phyloP scores from a whole-genome alignment of 2,113 vertebrate species.

The Aphyosemion australe region DNA sequence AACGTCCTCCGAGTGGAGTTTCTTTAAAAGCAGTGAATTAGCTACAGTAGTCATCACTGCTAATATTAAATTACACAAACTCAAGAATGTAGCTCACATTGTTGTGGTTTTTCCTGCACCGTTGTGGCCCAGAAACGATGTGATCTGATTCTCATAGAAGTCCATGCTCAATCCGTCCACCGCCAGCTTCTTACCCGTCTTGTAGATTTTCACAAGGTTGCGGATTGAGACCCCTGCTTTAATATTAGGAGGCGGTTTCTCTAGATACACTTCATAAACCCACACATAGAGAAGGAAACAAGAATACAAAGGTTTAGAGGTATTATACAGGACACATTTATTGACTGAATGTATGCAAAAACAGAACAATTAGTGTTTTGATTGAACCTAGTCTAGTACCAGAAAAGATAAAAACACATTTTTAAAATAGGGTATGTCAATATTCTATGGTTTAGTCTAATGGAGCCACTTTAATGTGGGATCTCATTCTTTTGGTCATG shows the following conservation, averaged over 20 bases:
- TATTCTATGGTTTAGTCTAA: no score
- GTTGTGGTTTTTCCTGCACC: slow-evolving; percentile 98
- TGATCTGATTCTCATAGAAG: slow-evolving; percentile 97
- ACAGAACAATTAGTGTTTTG: no score
- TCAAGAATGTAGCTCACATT: slow-evolving; percentile 82
- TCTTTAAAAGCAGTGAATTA: slow-evolving; percentile 29
- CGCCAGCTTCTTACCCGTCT: slow-evolving; percentile 91
- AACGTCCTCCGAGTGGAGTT: slow-evolving; percentile 43
- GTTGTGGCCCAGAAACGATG: slow-evolving; percentile 97
- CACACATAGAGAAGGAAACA: background rate
- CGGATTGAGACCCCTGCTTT: slow-evolving; percentile 90
- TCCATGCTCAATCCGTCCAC: slow-evolving; percentile 92
- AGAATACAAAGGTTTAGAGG: background rate
- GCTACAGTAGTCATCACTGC: background rate
- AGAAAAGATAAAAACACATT: no score
- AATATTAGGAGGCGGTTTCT: slow-evolving; percentile 84
- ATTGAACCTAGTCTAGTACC: no score
- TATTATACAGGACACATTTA: background rate
- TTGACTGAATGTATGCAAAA: no score
- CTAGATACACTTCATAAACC: slow-evolving; percentile 83
- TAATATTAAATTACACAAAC: no score
- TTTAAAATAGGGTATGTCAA: no score
- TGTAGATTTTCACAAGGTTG: slow-evolving; percentile 95
- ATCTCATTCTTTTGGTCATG: no score
- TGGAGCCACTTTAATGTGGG: no score